phyloP scores from a whole-genome alignment of 2,888 invertebrate genomes.

The Aphidoletes aphidimyza region DNA sequence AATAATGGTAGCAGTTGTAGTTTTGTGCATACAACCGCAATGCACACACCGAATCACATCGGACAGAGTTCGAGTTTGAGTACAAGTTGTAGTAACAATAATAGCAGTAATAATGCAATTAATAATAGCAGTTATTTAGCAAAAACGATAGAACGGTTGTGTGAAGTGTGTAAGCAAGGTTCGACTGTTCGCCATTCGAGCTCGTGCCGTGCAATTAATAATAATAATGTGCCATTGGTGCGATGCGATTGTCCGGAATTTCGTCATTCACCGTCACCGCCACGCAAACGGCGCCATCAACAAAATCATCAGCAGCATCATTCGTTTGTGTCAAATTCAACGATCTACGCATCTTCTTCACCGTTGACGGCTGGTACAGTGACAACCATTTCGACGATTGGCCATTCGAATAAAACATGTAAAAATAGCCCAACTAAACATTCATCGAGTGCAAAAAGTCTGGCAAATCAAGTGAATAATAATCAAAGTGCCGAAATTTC shows the following conservation, averaged over 20 bases:
- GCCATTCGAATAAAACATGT: background rate
- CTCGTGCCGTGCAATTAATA: constrained; percentile 77
- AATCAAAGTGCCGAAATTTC: background rate
- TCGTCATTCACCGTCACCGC: constrained; percentile 58
- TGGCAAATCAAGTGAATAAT: constrained; percentile 13
- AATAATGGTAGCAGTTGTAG: constrained; percentile 54
- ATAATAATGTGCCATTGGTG: constrained; percentile 63
- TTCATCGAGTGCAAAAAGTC: background rate
- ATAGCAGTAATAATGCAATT: constrained; percentile 65
- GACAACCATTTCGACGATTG: background rate
- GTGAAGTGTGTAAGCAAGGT: constrained; percentile 76
- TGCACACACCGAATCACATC: background rate
- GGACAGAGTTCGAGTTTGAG: constrained; percentile 59
- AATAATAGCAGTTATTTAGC: constrained; percentile 66
- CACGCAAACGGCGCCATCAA: constrained; percentile 52
- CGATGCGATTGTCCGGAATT: constrained; percentile 60
- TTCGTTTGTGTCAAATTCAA: background rate
- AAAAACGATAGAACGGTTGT: constrained; percentile 66
- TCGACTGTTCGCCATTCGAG: constrained; percentile 76
- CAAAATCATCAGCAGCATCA: constrained; percentile 33
- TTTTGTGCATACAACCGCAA: constrained; percentile 11
- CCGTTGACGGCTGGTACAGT: background rate
- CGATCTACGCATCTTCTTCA: background rate
- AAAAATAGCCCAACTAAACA: constrained; percentile 52
- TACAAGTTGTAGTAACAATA: constrained; percentile 58